A percentile compares a stretch with the other conserved stretches of the same genome.
These are phyloP conservation scores for Wasmannia auropunctata DNA, from an alignment of 1,140 invertebrate species.

Conservation along the genomic window DNA sequence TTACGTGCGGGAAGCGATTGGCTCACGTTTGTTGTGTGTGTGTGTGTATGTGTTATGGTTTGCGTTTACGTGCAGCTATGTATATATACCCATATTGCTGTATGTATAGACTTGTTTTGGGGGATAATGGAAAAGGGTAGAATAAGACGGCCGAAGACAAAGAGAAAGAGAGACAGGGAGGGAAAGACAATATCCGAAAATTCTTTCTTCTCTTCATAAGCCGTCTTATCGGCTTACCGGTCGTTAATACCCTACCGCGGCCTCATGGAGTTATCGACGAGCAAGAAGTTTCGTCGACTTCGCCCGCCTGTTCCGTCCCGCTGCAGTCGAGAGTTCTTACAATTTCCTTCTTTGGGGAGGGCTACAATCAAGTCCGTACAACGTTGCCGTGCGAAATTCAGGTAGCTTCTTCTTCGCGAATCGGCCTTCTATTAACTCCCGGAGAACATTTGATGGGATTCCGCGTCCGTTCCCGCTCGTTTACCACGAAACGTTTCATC, in stretches of 20 bases:
- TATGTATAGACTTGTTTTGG: background rate
- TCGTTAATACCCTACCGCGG: constrained; percentile 61
- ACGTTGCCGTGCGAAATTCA: constrained; percentile 22
- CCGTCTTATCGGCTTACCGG: constrained; percentile 71
- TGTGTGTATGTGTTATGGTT: background rate
- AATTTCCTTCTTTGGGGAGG: constrained; percentile 25
- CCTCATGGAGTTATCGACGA: constrained; percentile 43
- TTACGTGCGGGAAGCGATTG: background rate
- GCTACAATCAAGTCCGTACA: constrained; percentile 27
- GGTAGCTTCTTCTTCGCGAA: constrained; percentile 1
- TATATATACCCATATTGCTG: background rate
- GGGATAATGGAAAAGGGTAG: constrained; percentile 8
- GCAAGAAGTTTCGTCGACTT: constrained; percentile 53
- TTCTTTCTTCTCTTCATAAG: constrained; percentile 62
- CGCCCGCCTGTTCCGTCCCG: background rate
- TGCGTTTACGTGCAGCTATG: background rate
- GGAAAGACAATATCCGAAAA: constrained; percentile 24
- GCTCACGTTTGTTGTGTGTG: background rate
- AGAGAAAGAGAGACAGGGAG: background rate
- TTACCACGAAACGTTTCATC: background rate
- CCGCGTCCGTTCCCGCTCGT: background rate
- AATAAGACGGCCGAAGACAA: background rate
- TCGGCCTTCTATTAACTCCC: constrained; percentile 17
- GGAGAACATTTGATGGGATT: constrained; percentile 32
- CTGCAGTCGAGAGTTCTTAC: constrained; percentile 34